Percentiles rank a stretch among this genome's conserved stretches.
These are phyloP conservation scores for Apeltes quadracus DNA, from an alignment of 2,113 vertebrate species.

Conservation along the genomic window DNA sequence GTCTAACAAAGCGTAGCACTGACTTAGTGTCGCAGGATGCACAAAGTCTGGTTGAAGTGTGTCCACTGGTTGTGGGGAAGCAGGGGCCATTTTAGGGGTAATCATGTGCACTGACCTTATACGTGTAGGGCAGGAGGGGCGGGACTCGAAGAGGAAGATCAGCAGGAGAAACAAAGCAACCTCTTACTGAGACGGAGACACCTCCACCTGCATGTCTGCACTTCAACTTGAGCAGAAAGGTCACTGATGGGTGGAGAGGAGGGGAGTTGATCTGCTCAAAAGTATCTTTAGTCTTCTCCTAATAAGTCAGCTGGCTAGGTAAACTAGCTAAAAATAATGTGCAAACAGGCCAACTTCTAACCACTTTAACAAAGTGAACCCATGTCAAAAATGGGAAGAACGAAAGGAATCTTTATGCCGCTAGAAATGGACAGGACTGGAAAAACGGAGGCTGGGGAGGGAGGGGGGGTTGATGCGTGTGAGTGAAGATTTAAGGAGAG, in stretches of 20 bases:
- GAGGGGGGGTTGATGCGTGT: neutral
- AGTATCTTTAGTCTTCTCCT: neutral
- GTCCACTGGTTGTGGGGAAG: slow-evolving; percentile 6
- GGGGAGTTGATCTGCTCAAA: slow-evolving; percentile 21
- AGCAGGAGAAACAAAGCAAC: slow-evolving; percentile 36
- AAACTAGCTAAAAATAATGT: neutral
- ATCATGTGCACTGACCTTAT: slow-evolving; percentile 50
- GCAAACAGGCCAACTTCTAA: neutral
- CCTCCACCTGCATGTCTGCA: slow-evolving; percentile 48
- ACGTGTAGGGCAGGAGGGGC: slow-evolving; percentile 40
- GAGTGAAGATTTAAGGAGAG: slow-evolving; percentile 40
- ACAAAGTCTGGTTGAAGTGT: slow-evolving; percentile 5
- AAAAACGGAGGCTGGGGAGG: neutral
- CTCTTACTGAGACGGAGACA: slow-evolving; percentile 55
- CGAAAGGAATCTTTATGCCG: neutral
- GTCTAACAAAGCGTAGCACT: slow-evolving; percentile 5
- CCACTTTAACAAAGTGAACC: neutral
- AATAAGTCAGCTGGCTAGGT: neutral
- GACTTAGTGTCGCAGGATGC: slow-evolving; percentile 5
- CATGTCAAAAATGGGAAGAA: neutral
- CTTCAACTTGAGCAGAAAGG: slow-evolving; percentile 42
- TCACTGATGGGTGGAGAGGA: slow-evolving; percentile 40
- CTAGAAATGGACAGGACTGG: slow-evolving; percentile 3
- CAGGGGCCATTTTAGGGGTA: slow-evolving; percentile 18
- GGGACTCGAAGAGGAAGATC: slow-evolving; percentile 45